Percentiles rank a stretch among this genome's conserved stretches.
Conservation (phyloP, 2,797 vertebrate species). For the Rallus crepitans region DNA sequence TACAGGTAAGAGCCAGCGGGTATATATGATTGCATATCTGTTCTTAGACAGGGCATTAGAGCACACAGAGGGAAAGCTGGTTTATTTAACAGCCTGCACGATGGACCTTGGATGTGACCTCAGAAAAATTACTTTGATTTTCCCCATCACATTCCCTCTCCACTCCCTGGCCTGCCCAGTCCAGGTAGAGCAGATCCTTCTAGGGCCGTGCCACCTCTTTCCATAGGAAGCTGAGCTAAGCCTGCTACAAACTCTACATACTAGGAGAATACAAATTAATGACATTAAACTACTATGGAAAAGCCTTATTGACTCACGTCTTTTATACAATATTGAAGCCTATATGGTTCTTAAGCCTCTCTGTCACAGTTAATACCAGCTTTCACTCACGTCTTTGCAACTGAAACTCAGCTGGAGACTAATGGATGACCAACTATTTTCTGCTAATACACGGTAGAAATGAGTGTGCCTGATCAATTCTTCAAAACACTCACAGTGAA, state of each 20-base stretch:
- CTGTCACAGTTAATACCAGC: slow-evolving; percentile 45
- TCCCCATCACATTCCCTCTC: background rate
- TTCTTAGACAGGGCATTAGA: background rate
- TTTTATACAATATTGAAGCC: background rate
- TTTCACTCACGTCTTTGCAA: slow-evolving; percentile 41
- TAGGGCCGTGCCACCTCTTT: background rate
- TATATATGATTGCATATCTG: background rate
- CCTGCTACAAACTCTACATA: background rate
- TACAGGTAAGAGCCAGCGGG: background rate
- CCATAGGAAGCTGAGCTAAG: background rate
- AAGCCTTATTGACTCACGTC: background rate
- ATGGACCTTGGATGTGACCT: background rate
- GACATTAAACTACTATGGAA: background rate
- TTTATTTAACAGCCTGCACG: background rate
- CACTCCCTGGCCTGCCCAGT: background rate
- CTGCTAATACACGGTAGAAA: slow-evolving; percentile 22
- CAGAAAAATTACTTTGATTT: background rate
- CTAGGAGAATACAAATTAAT: slow-evolving; percentile 34
- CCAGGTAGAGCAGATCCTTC: background rate
- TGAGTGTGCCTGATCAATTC: slow-evolving; percentile 17
- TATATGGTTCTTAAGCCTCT: slow-evolving; percentile 14
- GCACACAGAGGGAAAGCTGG: background rate
- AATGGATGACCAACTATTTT: slow-evolving; percentile 38
- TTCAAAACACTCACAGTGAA: slow-evolving; percentile 15
- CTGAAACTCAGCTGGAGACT: slow-evolving; percentile 11